Percentiles rank a stretch among this genome's conserved stretches.
These are phyloP conservation scores for Trichopoda pennipes DNA, from an alignment of 2,888 invertebrate species.

Conservation along the genomic window DNA sequence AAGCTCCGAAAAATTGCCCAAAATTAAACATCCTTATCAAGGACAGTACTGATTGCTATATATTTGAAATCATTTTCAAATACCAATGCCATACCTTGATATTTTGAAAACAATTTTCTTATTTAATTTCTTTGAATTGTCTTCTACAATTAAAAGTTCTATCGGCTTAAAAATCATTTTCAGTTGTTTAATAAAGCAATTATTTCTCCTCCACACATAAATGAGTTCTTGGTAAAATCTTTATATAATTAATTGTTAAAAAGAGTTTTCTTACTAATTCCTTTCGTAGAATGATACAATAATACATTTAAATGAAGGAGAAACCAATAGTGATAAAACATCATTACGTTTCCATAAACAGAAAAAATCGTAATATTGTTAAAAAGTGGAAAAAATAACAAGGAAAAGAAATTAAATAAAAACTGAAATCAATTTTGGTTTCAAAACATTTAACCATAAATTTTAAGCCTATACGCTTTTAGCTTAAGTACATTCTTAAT, in stretches of 20 bases:
- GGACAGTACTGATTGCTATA: too few species aligned
- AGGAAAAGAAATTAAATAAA: conserved; percentile 18
- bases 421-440: conserved; percentile 64
- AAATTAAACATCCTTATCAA: too few species aligned
- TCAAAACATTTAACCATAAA: conserved; percentile 62
- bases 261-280: not conserved
- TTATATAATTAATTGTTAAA: too few species aligned
- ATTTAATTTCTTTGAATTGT: too few species aligned
- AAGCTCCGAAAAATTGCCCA: too few species aligned
- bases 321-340: conserved; percentile 34
- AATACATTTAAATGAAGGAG: conserved; percentile 1
- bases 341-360: conserved; percentile 41
- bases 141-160: too few species aligned
- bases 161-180: too few species aligned
- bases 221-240: not conserved
- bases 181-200: too few species aligned
- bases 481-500: conserved; percentile 68
- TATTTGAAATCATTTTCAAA: too few species aligned
- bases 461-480: conserved; percentile 66
- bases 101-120: too few species aligned
- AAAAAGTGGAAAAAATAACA: not conserved
- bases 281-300: not conserved
- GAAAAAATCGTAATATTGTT: conserved; percentile 5
- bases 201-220: not conserved
- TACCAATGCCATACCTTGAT: too few species aligned